A percentile compares a stretch with the other conserved stretches of the same genome.
These are phyloP conservation scores for Dermochelys coriacea DNA, from an alignment of 2,797 vertebrate genomes.

Conservation along the genomic window DNA sequence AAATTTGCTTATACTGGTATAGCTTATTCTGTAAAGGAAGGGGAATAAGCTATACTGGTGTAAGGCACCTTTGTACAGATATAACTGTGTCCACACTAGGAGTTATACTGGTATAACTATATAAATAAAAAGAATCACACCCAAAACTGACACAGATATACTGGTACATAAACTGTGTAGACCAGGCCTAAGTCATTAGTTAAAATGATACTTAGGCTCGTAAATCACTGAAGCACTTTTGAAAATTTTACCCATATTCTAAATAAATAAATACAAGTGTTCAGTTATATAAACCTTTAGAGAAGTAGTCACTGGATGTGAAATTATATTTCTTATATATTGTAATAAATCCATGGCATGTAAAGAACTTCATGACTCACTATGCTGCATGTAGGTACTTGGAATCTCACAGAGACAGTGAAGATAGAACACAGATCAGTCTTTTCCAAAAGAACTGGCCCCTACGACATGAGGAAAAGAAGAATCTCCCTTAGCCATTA, in stretches of 20 bases:
- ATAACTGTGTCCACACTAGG: neutral
- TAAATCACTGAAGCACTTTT: neutral
- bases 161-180: neutral
- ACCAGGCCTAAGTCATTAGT: neutral
- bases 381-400: neutral
- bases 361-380: neutral
- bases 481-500: neutral
- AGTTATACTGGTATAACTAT: neutral
- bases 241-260: neutral
- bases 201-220: neutral
- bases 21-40: neutral
- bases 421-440: neutral
- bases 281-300: neutral
- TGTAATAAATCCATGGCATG: neutral
- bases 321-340: neutral
- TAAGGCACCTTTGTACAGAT: neutral
- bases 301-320: neutral
- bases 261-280: neutral
- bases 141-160: neutral
- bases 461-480: neutral
- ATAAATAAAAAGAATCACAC: neutral
- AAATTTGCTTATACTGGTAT: neutral
- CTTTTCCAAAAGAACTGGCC: neutral
- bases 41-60: neutral
- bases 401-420: neutral